phyloP scores from a whole-genome alignment of 92 coral and sea anemone genomes.

The Palythoa grandis region DNA sequence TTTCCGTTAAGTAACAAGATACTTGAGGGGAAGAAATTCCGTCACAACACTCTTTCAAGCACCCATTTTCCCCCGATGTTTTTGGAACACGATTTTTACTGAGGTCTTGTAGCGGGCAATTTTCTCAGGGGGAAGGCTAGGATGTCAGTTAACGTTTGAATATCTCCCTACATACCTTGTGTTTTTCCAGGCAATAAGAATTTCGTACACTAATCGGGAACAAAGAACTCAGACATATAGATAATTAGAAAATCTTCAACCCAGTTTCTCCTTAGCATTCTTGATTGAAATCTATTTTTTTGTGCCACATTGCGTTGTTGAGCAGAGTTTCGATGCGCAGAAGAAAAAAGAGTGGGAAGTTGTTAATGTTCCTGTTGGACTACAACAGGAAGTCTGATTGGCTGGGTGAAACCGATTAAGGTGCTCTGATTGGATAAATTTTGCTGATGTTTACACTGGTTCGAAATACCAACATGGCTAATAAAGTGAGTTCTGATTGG shows the following conservation, averaged over 20 bases:
- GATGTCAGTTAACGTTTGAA: not conserved
- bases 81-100: not conserved
- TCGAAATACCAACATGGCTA: constrained; percentile 11
- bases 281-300: constrained; percentile 17
- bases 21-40: not conserved
- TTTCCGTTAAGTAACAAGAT: not conserved
- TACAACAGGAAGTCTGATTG: constrained; percentile 24
- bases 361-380: not conserved
- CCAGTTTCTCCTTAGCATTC: not conserved
- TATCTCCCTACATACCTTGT: constrained; percentile 27
- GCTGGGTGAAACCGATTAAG: not conserved
- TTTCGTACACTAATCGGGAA: constrained; percentile 11
- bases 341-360: not conserved
- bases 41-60: not conserved
- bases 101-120: not conserved
- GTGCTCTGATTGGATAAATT: constrained; percentile 39
- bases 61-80: not conserved
- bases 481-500: constrained; percentile 59
- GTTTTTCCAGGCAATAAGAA: constrained; percentile 19
- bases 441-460: constrained; percentile 39
- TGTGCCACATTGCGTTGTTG: constrained; percentile 42
- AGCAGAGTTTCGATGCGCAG: constrained; percentile 43
- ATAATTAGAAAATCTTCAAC: constrained; percentile 7
- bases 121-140: constrained; percentile 1
- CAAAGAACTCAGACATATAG: not conserved